Conservation (phyloP, 2,113 vertebrate species). For the Butorides virescens region DNA sequence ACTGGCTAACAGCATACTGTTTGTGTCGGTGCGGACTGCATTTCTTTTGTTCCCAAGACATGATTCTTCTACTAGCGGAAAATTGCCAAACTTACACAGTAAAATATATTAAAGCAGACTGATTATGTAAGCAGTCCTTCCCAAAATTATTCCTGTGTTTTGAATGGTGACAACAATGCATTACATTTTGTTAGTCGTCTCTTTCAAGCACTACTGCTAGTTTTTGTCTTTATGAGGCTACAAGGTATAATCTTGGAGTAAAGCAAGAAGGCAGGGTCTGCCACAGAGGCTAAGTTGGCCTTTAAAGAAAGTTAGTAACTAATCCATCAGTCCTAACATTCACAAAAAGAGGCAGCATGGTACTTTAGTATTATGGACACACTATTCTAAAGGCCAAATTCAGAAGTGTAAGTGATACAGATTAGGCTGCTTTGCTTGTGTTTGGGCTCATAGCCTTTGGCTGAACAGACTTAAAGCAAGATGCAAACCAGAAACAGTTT, state of each 20-base stretch:
- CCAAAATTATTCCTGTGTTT: not conserved
- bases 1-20: not conserved
- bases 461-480: not conserved
- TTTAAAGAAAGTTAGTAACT: not conserved
- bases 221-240: not conserved
- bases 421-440: not conserved
- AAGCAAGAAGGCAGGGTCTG: not conserved
- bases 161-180: not conserved
- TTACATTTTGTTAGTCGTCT: not conserved
- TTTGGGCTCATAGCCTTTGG: not conserved
- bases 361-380: not conserved
- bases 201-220: not conserved
- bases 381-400: slow-evolving; percentile 2
- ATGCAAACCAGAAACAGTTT: slow-evolving; percentile 41
- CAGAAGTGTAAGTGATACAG: not conserved
- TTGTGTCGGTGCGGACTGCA: not conserved
- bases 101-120: not conserved
- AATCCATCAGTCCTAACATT: not conserved
- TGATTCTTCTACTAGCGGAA: not conserved
- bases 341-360: not conserved
- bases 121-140: not conserved
- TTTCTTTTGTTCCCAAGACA: not conserved
- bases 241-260: not conserved
- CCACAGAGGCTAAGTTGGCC: not conserved
- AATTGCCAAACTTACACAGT: not conserved